Percentiles rank a stretch among this genome's conserved stretches.
Evolutionary conservation across 2,797 vertebrate species (phyloP).

Genomic region (Danio jaintianensis): DNA sequence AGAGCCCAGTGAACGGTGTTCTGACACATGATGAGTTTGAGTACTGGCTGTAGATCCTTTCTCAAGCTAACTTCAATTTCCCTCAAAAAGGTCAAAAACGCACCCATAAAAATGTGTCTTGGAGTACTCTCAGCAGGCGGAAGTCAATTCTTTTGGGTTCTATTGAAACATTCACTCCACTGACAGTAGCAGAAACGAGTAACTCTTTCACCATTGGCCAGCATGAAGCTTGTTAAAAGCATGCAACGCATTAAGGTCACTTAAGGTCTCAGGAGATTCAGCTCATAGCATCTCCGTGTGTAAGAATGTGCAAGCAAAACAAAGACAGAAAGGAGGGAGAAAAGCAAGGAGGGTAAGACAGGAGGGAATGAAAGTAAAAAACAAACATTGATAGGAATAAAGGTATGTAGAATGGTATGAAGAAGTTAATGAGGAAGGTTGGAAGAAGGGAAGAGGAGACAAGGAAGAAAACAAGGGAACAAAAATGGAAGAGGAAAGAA

Average conservation of each 20-base stretch:
- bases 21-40: no score
- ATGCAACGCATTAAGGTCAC: slow-evolving; percentile 24
- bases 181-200: background rate
- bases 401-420: background rate
- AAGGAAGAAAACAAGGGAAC: background rate
- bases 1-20: no score
- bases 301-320: slow-evolving; percentile 4
- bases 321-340: slow-evolving; percentile 43
- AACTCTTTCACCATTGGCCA: slow-evolving; percentile 6
- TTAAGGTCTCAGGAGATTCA: slow-evolving; percentile 21
- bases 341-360: background rate
- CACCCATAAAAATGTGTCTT: no score
- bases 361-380: background rate
- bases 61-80: no score
- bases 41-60: no score
- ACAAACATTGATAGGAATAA: background rate
- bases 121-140: slow-evolving; percentile 6
- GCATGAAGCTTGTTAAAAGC: slow-evolving; percentile 2
- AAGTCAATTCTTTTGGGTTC: background rate
- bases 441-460: slow-evolving; percentile 13
- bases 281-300: background rate
- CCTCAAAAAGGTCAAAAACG: no score
- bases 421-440: background rate
- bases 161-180: background rate
- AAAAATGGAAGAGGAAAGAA: background rate